Conservation (phyloP, 2,888 invertebrate species). For the Drosophila flavopinicola region DNA sequence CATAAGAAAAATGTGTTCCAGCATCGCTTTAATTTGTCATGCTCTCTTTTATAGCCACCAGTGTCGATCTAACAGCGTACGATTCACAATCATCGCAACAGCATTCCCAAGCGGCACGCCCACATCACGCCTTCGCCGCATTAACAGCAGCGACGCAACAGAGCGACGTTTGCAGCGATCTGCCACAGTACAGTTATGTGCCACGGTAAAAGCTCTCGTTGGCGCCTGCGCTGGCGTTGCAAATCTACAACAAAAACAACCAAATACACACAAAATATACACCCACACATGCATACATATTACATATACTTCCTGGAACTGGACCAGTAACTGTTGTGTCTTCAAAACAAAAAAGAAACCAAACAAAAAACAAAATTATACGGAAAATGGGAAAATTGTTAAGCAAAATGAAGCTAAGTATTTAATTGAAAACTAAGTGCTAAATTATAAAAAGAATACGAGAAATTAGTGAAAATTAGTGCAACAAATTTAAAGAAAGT, state of each 20-base stretch:
- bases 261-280: slow-evolving; percentile 5
- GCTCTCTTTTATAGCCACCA: slow-evolving; percentile 37
- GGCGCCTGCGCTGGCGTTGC: slow-evolving; percentile 24
- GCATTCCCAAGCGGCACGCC: slow-evolving; percentile 45
- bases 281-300: slow-evolving; percentile 50
- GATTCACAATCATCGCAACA: slow-evolving; percentile 43
- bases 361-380: slow-evolving; percentile 48
- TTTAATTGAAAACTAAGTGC: slow-evolving; percentile 72
- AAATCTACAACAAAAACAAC: slow-evolving; percentile 29
- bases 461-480: slow-evolving; percentile 68
- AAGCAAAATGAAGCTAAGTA: slow-evolving; percentile 50
- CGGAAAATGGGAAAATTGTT: slow-evolving; percentile 47
- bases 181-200: slow-evolving; percentile 63
- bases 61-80: slow-evolving; percentile 59
- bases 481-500: slow-evolving; percentile 43
- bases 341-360: slow-evolving; percentile 77
- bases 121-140: slow-evolving; percentile 69
- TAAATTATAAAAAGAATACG: slow-evolving; percentile 51
- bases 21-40: not conserved
- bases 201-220: slow-evolving; percentile 60
- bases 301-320: slow-evolving; percentile 84
- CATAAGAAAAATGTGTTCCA: too few species aligned
- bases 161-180: slow-evolving; percentile 62
- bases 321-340: slow-evolving; percentile 85
- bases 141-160: slow-evolving; percentile 54